Evolutionary conservation across 2,888 invertebrate species (phyloP).

Genomic region (Ectemnius continuus): DNA sequence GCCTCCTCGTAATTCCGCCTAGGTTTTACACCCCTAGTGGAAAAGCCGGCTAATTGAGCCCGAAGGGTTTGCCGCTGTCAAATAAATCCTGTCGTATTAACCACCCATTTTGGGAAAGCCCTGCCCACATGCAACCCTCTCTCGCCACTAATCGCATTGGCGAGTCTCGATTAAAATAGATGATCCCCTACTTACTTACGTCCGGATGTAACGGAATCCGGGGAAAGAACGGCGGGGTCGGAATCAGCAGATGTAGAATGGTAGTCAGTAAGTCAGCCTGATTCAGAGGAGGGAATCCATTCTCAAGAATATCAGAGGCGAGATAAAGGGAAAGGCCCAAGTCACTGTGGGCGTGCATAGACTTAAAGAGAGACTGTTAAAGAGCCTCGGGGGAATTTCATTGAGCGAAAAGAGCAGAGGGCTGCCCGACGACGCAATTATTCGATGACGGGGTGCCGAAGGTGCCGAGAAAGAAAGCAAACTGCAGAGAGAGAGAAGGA

Average conservation of each 20-base stretch:
- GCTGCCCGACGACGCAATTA: slow-evolving; percentile 3
- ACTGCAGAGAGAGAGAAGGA: not conserved
- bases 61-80: slow-evolving; percentile 45
- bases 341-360: slow-evolving; percentile 46
- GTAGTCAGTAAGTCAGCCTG: not conserved
- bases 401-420: slow-evolving; percentile 11
- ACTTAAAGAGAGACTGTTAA: slow-evolving; percentile 24
- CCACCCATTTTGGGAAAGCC: slow-evolving; percentile 40
- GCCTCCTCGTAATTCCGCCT: slow-evolving; percentile 49
- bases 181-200: not conserved
- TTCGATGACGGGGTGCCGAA: not conserved
- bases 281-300: not conserved
- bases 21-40: slow-evolving; percentile 50
- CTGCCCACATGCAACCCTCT: not conserved
- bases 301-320: slow-evolving; percentile 13
- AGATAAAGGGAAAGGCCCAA: not conserved
- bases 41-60: slow-evolving; percentile 54
- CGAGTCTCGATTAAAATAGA: not conserved
- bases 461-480: not conserved
- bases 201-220: too few species aligned
- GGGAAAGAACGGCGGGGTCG: too few species aligned
- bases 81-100: slow-evolving; percentile 46
- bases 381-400: slow-evolving; percentile 15
- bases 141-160: slow-evolving; percentile 3
- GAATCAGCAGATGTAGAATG: not conserved